phyloP scores from a whole-genome alignment of 2,797 vertebrate species.

The Acipenser transmontanus region DNA sequence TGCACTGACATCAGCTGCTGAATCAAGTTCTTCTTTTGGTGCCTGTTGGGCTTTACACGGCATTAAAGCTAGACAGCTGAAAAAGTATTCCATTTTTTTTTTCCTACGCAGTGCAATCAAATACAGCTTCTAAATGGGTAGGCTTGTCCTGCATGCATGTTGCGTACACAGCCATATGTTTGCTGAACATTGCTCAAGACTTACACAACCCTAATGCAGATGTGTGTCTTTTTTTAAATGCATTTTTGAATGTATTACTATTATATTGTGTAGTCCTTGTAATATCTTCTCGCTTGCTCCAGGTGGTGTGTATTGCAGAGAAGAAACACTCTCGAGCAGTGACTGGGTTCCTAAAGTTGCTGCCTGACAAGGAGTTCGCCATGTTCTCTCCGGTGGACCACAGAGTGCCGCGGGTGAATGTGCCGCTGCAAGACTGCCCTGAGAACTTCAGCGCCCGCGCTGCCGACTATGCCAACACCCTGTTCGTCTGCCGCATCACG shows the following conservation, averaged over 20 bases:
- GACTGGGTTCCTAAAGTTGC: constrained; percentile 82
- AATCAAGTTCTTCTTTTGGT: constrained; percentile 31
- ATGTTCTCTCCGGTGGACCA: constrained; percentile 93
- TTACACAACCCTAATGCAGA: too few species aligned
- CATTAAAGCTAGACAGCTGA: constrained; percentile 28
- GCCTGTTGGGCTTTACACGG: neutral
- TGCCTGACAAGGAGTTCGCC: constrained; percentile 81
- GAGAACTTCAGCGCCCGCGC: constrained; percentile 68
- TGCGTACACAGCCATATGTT: too few species aligned
- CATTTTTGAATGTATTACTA: too few species aligned
- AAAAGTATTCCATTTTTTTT: constrained; percentile 40
- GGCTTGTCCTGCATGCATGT: too few species aligned
- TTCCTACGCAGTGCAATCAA: too few species aligned
- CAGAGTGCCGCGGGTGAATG: constrained; percentile 81
- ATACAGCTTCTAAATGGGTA: too few species aligned
- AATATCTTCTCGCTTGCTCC: constrained; percentile 15
- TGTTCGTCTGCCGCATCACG: constrained; percentile 88
- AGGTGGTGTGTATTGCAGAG: constrained; percentile 92
- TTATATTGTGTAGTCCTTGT: too few species aligned
- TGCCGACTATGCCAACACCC: constrained; percentile 69
- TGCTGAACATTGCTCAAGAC: too few species aligned
- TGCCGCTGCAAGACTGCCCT: constrained; percentile 81
- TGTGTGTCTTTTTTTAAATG: too few species aligned
- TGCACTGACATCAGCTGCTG: constrained; percentile 40
- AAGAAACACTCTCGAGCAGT: constrained; percentile 88